phyloP scores from a whole-genome alignment of 2,113 vertebrate species.

The Thinocorus orbignyianus region DNA sequence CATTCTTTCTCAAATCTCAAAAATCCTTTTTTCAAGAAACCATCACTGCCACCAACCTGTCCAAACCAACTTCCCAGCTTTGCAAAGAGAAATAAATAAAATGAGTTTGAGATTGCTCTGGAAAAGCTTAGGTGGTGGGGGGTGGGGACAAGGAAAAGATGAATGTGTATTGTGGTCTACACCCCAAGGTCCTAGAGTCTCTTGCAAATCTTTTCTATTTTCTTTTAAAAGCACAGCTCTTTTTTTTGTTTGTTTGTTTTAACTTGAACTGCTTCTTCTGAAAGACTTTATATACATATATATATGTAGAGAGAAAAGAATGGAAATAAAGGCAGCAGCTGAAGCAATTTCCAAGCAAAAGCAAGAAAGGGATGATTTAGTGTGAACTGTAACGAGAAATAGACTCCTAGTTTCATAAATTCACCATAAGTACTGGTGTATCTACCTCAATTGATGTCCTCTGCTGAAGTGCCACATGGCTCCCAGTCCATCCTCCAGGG shows the following conservation, averaged over 20 bases:
- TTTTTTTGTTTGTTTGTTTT: background rate
- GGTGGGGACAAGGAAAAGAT: no score
- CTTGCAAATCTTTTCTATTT: background rate
- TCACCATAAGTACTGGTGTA: background rate
- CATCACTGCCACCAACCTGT: background rate
- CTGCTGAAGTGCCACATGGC: background rate
- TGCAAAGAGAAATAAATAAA: background rate
- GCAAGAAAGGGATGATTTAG: conserved; percentile 13
- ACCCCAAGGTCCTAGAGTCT: background rate
- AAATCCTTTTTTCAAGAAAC: background rate
- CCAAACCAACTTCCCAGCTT: background rate
- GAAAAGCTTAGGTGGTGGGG: rapidly evolving
- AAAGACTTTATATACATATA: background rate
- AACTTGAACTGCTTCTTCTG: background rate
- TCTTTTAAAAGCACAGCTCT: background rate
- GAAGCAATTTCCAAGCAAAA: conserved; percentile 1
- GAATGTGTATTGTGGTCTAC: background rate
- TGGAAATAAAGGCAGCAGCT: background rate
- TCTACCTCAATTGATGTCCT: background rate
- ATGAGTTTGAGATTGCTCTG: background rate
- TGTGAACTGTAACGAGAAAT: background rate
- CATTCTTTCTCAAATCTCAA: background rate
- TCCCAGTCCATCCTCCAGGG: background rate
- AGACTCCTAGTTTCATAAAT: conserved; percentile 37
- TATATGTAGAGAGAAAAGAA: background rate